phyloP scores from a whole-genome alignment of 1,140 invertebrate genomes.

The Grapholita molesta region DNA sequence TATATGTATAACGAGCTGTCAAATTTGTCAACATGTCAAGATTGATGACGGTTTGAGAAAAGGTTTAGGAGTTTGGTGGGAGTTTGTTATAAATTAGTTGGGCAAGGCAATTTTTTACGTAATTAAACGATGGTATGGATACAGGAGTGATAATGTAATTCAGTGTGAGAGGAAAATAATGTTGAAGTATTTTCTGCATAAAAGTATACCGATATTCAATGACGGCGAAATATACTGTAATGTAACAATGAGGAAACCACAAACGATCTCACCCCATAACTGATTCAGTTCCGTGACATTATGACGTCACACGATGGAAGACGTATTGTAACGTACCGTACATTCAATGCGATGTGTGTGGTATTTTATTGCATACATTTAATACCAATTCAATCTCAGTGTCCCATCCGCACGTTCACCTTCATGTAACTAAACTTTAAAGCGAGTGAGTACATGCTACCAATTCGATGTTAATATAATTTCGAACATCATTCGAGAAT shows the following conservation, averaged over 20 bases:
- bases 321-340: not conserved
- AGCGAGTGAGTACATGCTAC: too few species aligned
- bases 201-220: not conserved
- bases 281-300: not conserved
- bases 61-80: not conserved
- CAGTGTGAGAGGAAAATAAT: too few species aligned
- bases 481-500: not conserved
- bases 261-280: not conserved
- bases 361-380: not conserved
- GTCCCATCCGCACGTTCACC: not conserved
- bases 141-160: not conserved
- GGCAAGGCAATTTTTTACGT: not conserved
- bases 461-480: not conserved
- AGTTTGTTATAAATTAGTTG: too few species aligned
- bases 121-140: not conserved
- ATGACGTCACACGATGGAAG: not conserved
- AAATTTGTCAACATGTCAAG: conserved; percentile 8
- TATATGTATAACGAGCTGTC: not conserved
- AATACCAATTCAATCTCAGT: not conserved
- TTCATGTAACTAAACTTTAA: not conserved
- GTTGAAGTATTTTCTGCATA: not conserved
- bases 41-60: not conserved
- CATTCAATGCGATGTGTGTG: not conserved
- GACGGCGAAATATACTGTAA: not conserved
- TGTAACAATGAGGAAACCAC: not conserved